Conservation (phyloP, 1,140 invertebrate genomes). For the Macrocentrus cingulum region DNA sequence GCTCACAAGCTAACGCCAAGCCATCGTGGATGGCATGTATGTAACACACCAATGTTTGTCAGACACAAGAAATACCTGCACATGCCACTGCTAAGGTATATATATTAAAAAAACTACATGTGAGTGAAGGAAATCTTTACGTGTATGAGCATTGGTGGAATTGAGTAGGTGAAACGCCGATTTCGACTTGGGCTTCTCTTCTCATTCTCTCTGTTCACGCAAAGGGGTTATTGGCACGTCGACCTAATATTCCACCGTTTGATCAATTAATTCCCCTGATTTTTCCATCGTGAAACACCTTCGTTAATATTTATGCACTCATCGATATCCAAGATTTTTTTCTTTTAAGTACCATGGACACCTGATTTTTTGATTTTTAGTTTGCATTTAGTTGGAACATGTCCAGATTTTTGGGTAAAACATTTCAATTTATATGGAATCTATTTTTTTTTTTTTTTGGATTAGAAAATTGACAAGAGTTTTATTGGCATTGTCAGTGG, state of each 20-base stretch:
- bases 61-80: background rate
- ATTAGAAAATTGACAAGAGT: too few species aligned
- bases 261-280: slow-evolving; percentile 15
- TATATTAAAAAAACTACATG: background rate
- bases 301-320: too few species aligned
- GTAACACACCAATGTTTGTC: too few species aligned
- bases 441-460: too few species aligned
- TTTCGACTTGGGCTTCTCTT: slow-evolving; percentile 11
- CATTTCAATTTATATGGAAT: too few species aligned
- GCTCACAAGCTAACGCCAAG: background rate
- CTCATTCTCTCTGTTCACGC: slow-evolving; percentile 12
- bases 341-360: too few species aligned
- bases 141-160: background rate
- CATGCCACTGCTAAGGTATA: background rate
- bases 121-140: background rate
- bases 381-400: too few species aligned
- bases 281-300: slow-evolving; percentile 2
- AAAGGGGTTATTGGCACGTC: slow-evolving; percentile 22
- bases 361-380: too few species aligned
- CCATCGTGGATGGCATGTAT: background rate
- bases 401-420: too few species aligned
- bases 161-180: slow-evolving; percentile 18
- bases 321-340: too few species aligned
- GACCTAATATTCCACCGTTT: slow-evolving; percentile 20
- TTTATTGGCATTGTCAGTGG: too few species aligned